phyloP scores from a whole-genome alignment of 2,113 vertebrate genomes.

The Garra rufa region DNA sequence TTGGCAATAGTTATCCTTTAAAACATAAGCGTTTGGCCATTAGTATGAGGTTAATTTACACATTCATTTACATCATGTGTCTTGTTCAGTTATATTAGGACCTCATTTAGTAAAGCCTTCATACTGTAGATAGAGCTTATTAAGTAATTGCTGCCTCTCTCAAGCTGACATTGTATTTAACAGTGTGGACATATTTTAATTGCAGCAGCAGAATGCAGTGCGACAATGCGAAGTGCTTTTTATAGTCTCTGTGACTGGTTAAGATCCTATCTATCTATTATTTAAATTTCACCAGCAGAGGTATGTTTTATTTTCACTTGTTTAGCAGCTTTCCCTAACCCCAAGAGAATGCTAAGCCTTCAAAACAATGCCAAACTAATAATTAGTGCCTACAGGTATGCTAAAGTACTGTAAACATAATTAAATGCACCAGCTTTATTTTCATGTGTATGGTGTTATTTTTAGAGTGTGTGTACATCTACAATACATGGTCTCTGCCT shows the following conservation, averaged over 20 bases:
- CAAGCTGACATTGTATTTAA: background rate
- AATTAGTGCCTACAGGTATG: background rate
- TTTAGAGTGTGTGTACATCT: background rate
- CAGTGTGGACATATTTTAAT: background rate
- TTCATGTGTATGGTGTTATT: background rate
- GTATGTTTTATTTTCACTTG: background rate
- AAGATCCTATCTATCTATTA: background rate
- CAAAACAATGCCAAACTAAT: background rate
- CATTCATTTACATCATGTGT: background rate
- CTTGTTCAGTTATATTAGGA: background rate
- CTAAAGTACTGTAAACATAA: background rate
- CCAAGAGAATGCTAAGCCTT: background rate
- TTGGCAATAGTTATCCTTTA: no score
- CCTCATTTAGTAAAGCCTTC: background rate
- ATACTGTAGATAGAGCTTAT: conserved; percentile 5
- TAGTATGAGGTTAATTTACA: conserved; percentile 15
- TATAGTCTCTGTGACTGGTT: background rate
- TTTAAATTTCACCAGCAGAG: background rate
- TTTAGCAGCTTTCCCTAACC: background rate
- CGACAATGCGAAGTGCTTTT: background rate
- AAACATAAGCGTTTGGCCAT: background rate
- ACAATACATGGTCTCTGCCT: background rate
- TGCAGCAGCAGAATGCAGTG: background rate
- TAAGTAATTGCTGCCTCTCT: conserved; percentile 13
- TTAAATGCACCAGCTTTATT: background rate